A percentile compares a stretch with the other conserved stretches of the same genome.
These are phyloP conservation scores for Leucoraja erinaceus DNA, from an alignment of 2,113 vertebrate species.

Conservation along the genomic window DNA sequence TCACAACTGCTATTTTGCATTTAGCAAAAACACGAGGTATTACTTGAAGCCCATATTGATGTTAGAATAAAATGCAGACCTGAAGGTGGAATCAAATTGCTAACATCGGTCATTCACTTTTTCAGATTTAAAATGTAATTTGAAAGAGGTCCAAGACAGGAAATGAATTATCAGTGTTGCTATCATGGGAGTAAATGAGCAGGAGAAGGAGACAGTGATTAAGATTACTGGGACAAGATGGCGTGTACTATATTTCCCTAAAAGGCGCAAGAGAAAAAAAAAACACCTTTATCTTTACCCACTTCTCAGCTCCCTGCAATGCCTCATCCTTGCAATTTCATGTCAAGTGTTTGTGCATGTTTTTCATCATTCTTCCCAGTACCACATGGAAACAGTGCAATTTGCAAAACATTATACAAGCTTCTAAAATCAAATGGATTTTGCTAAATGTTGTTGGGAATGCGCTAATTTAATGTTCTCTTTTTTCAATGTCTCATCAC, in stretches of 20 bases:
- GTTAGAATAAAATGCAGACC: background rate
- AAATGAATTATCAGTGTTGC: background rate
- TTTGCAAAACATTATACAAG: too few species aligned
- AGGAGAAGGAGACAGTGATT: background rate
- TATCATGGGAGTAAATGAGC: background rate
- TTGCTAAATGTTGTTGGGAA: too few species aligned
- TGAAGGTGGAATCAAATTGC: background rate
- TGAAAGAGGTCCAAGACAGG: background rate
- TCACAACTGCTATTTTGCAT: background rate
- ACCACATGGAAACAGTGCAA: too few species aligned
- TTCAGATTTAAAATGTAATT: background rate
- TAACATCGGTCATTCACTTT: background rate
- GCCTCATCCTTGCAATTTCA: background rate
- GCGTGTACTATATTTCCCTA: background rate
- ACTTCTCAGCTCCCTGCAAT: background rate
- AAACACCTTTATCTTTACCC: background rate
- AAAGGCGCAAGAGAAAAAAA: background rate
- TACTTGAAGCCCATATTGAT: background rate
- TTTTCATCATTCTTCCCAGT: too few species aligned
- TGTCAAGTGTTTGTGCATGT: too few species aligned
- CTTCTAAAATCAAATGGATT: too few species aligned
- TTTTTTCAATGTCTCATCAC: background rate
- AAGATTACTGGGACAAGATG: background rate
- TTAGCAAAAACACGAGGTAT: background rate
- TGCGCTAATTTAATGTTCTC: too few species aligned